phyloP scores from a whole-genome alignment of 2,113 vertebrate genomes.

The Cisticola juncidis region DNA sequence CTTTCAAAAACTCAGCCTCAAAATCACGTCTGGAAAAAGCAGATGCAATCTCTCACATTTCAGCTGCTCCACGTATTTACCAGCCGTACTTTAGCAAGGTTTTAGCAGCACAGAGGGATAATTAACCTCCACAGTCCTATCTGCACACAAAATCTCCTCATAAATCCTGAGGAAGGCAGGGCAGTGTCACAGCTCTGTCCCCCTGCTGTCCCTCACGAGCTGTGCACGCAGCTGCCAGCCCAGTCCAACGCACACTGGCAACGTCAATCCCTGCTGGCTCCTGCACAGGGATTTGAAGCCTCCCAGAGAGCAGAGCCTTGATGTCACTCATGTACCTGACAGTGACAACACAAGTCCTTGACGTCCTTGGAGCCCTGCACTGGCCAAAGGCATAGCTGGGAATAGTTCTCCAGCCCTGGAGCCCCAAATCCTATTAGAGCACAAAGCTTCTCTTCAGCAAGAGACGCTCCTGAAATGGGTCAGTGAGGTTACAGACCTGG shows the following conservation, averaged over 20 bases:
- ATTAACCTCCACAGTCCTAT: background rate
- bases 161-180: background rate
- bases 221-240: background rate
- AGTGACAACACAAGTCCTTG: background rate
- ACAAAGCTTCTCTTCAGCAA: background rate
- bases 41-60: background rate
- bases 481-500: background rate
- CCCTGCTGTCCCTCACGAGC: background rate
- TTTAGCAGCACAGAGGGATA: background rate
- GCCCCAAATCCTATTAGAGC: background rate
- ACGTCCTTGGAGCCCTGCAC: background rate
- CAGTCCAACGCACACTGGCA: background rate
- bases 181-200: background rate
- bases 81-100: background rate
- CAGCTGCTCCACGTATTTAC: background rate
- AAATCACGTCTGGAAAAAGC: background rate
- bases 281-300: background rate
- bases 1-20: background rate
- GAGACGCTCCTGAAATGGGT: background rate
- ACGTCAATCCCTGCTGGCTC: constrained; percentile 2
- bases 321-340: background rate
- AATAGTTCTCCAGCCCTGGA: background rate
- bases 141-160: background rate
- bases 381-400: background rate
- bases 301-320: background rate